Evolutionary conservation across 2,113 vertebrate genomes (phyloP).

Genomic region (Heptranchias perlo): DNA sequence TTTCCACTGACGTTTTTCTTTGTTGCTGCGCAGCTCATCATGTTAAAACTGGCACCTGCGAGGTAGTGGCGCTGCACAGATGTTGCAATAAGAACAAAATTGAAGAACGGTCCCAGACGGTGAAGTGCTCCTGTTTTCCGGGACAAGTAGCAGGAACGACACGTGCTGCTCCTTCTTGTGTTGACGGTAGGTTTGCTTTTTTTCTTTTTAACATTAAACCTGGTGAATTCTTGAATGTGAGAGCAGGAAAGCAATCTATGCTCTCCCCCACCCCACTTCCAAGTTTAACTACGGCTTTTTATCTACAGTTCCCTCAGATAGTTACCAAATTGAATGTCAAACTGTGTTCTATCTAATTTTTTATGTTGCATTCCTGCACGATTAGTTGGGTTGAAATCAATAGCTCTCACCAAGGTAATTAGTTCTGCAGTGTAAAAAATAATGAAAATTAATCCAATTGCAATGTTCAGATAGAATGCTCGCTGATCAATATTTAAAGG

Average conservation of each 20-base stretch:
- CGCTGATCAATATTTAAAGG: neutral
- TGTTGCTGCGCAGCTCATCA: slow-evolving; percentile 68
- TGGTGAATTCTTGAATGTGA: neutral
- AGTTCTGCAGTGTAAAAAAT: neutral
- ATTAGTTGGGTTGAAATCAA: neutral
- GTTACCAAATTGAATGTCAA: neutral
- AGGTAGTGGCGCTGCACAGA: slow-evolving; percentile 92
- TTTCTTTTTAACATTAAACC: neutral
- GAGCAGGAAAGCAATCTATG: neutral
- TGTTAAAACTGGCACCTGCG: slow-evolving; percentile 90
- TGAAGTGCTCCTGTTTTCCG: slow-evolving; percentile 97
- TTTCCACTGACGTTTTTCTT: slow-evolving; percentile 40
- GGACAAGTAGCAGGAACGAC: slow-evolving; percentile 98
- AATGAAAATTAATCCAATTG: neutral
- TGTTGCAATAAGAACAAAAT: slow-evolving; percentile 99
- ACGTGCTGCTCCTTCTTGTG: slow-evolving; percentile 86
- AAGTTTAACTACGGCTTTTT: neutral
- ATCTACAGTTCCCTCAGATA: neutral
- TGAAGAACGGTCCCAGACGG: slow-evolving; percentile 93
- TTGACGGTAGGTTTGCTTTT: slow-evolving; percentile 73
- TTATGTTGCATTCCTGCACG: neutral
- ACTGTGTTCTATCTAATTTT: neutral
- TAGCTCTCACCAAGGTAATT: neutral
- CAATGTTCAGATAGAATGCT: neutral
- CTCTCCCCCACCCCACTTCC: no score